Percentiles rank a stretch among this genome's conserved stretches.
phyloP scores from a whole-genome alignment of 2,888 invertebrate genomes.

The Athalia circularis region DNA sequence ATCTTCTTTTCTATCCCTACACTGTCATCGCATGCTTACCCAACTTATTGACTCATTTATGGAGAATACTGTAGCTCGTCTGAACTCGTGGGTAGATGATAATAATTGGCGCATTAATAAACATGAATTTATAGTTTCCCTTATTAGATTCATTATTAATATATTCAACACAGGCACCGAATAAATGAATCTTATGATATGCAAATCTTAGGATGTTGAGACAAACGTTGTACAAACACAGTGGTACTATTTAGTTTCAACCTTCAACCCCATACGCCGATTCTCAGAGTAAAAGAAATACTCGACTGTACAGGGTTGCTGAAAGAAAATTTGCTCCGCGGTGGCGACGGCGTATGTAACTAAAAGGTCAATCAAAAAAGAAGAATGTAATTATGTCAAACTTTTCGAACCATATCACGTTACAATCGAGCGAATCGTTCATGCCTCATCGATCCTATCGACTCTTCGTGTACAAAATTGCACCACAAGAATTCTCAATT shows the following conservation, averaged over 20 bases:
- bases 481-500: neutral
- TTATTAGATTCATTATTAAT: conserved; percentile 68
- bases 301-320: conserved; percentile 29
- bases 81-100: conserved; percentile 18
- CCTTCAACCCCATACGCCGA: conserved; percentile 36
- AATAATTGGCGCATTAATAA: conserved; percentile 65
- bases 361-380: conserved; percentile 8
- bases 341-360: neutral
- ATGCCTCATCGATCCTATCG: neutral
- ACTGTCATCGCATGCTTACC: no score
- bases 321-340: conserved; percentile 13
- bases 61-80: conserved; percentile 51
- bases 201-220: conserved; percentile 56
- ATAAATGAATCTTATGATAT: conserved; percentile 64
- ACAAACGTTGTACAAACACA: conserved; percentile 12
- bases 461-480: neutral
- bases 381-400: conserved; percentile 35
- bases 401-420: conserved; percentile 15
- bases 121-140: conserved; percentile 60
- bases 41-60: neutral
- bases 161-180: conserved; percentile 66
- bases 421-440: neutral
- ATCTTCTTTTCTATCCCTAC: no score
- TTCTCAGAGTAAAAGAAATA: conserved; percentile 31
- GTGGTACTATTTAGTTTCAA: conserved; percentile 16